Percentiles rank a stretch among this genome's conserved stretches.
These are phyloP conservation scores for Trematocara nigrifrons DNA, from an alignment of 2,113 vertebrate species.

Conservation along the genomic window DNA sequence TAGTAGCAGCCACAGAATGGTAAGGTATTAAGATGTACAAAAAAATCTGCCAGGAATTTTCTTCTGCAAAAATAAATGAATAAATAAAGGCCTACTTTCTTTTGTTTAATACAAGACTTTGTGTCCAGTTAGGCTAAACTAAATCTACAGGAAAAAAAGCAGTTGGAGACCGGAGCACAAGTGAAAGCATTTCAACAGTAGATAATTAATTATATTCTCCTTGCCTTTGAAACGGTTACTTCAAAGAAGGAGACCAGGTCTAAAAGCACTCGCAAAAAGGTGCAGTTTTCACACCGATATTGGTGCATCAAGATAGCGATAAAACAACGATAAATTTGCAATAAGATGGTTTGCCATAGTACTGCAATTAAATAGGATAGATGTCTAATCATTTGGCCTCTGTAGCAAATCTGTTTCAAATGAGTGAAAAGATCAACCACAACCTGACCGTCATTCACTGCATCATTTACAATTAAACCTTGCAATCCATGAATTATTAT, in stretches of 20 bases:
- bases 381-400: neutral
- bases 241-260: neutral
- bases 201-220: neutral
- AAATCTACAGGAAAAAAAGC: neutral
- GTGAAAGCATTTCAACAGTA: neutral
- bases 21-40: neutral
- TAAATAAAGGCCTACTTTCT: neutral
- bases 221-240: fast-evolving
- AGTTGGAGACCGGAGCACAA: fast-evolving
- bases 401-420: neutral
- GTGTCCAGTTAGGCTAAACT: neutral
- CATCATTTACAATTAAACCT: neutral
- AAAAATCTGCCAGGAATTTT: neutral
- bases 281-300: fast-evolving
- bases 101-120: neutral
- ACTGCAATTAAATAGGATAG: neutral
- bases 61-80: neutral
- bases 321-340: neutral
- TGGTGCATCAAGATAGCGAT: neutral
- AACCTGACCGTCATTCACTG: neutral
- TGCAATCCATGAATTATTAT: neutral
- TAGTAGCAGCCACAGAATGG: neutral
- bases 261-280: neutral
- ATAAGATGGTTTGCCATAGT: neutral
- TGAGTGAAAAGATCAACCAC: neutral